These are phyloP conservation scores for Sula dactylatra DNA, from an alignment of 2,113 vertebrate genomes.

Conservation along the genomic window DNA sequence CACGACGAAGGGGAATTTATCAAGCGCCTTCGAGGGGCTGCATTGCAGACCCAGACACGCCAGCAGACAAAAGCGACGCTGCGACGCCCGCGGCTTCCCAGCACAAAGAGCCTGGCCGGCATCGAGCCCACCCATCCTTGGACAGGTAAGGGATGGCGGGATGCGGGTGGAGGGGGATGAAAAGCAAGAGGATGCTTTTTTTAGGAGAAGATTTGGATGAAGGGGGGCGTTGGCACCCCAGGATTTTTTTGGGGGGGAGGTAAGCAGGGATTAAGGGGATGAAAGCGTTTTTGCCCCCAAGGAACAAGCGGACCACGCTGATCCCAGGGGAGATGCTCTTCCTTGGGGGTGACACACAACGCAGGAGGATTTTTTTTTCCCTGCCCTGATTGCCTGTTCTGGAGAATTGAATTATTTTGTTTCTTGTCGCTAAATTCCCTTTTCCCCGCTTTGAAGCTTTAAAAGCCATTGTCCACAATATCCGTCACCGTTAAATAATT, in stretches of 20 bases:
- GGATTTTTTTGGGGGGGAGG: background rate
- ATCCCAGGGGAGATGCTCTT: background rate
- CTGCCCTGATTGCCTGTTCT: fast-evolving
- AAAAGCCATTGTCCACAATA: background rate
- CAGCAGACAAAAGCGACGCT: constrained; percentile 52
- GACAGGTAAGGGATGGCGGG: background rate
- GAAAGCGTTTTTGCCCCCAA: background rate
- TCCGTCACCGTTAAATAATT: background rate
- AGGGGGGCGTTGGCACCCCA: background rate
- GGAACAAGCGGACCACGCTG: fast-evolving
- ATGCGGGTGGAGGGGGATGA: background rate
- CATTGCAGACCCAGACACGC: constrained; percentile 64
- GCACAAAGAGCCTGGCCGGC: background rate
- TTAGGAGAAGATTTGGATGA: background rate
- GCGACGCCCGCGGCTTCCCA: background rate
- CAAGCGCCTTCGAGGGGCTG: constrained; percentile 69
- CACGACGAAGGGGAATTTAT: background rate
- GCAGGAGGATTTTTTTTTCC: fast-evolving
- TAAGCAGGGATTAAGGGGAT: background rate
- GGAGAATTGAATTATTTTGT: background rate
- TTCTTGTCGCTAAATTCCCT: background rate
- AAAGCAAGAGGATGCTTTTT: fast-evolving
- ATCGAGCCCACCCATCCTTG: background rate
- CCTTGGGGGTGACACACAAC: fast-evolving
- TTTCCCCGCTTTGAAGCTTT: background rate